Evolutionary conservation across 2,113 vertebrate species (phyloP), one percentile per base, ranked within the genome.

Genomic region (Heterochromis multidens): DNA sequence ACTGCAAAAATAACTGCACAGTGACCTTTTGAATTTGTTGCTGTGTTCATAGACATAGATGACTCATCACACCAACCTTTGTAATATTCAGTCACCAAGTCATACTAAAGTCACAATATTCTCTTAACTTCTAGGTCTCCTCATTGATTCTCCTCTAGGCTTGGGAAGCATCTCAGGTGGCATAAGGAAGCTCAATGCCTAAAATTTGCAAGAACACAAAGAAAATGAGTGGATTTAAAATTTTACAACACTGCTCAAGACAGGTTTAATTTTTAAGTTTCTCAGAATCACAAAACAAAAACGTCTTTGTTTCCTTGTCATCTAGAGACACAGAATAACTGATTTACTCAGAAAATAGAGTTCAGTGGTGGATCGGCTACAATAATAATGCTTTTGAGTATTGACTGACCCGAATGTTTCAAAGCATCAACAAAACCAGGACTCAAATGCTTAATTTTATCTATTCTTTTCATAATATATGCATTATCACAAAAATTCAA

Each of bases 221-320:
- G 7, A 46, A 70, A 70, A 6, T 6, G n/a, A 67, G 14, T 11
- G 37, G 23, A 70, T 46, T 46, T 27, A 25, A 46, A 27, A 19
- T 37, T 46, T 70, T 25, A 9, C 62, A 0, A 33, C 29, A 35
- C 31, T 0, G 2, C 6, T 0, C 23, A 19, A 40, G n/a, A 16
- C 62, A 7, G 35, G 23, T 40, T 67, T 5, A 0, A 10, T 43
- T 25, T 9, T 13, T 40, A 1, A 9, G 62, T 67, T 67, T 67
- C 62, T 40, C 62, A 0, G 1, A 65, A 23, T 1, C 2, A 25
- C 62, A 40, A 65, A 67, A 40, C 35, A 16, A 25, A 43, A 43
- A 43, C 0, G 0, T 63, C 19, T 25, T 43, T 43, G 63, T 3
- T 67, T 17, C 10, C 16, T n/a, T 67, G 35, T 67, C n/a, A 43